A percentile compares a stretch with the other conserved stretches of the same genome.
phyloP scores from a whole-genome alignment of 2,888 invertebrate genomes.

The Nycteola revayana region DNA sequence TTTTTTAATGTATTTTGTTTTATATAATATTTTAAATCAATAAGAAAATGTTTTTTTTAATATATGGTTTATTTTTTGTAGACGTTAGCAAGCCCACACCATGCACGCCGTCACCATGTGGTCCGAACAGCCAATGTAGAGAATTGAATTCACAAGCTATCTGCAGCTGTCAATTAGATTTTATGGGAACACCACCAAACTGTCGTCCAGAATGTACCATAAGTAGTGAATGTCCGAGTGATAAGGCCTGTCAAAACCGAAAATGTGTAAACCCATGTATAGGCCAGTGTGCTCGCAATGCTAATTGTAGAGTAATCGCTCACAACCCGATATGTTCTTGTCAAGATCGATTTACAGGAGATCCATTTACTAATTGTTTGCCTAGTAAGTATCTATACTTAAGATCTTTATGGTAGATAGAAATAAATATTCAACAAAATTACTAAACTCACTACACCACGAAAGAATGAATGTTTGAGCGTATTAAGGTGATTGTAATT shows the following conservation, averaged over 20 bases:
- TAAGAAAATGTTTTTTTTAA: not conserved
- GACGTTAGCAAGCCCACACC: slow-evolving; percentile 72
- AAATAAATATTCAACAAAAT: no score
- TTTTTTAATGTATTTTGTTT: not conserved
- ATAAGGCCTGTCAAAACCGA: slow-evolving; percentile 88
- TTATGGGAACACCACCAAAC: slow-evolving; percentile 88
- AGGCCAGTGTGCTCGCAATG: slow-evolving; percentile 89
- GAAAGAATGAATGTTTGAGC: no score
- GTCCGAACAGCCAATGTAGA: slow-evolving; percentile 88
- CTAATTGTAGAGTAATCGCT: slow-evolving; percentile 90
- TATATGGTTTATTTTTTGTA: slow-evolving; percentile 44
- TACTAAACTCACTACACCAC: no score
- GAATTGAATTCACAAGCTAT: slow-evolving; percentile 85
- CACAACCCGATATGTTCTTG: slow-evolving; percentile 93
- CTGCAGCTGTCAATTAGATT: slow-evolving; percentile 87
- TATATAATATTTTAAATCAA: not conserved
- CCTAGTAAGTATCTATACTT: slow-evolving; percentile 60
- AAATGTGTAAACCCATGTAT: slow-evolving; percentile 91
- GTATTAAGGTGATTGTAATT: no score
- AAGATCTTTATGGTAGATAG: no score
- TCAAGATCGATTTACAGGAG: slow-evolving; percentile 87
- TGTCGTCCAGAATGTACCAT: slow-evolving; percentile 92
- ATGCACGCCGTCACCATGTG: slow-evolving; percentile 89
- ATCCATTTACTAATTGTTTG: slow-evolving; percentile 85
- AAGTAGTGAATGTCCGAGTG: slow-evolving; percentile 89